phyloP scores from a whole-genome alignment of 1,140 invertebrate genomes.

The Triops longicaudatus region DNA sequence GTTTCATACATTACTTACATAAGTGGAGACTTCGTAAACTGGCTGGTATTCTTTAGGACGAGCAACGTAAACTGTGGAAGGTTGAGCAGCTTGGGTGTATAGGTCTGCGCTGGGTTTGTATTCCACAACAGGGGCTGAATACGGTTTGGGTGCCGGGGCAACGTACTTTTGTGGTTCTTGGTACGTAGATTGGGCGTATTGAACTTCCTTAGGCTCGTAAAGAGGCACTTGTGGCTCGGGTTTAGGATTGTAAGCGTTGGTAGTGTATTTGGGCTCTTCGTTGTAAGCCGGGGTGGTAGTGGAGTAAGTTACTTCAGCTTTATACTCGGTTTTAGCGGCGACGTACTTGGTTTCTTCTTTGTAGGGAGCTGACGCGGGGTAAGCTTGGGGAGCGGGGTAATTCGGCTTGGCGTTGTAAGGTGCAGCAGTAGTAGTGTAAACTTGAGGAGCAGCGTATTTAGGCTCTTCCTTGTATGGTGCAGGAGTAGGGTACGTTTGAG shows the following conservation, averaged over 20 bases:
- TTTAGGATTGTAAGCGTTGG: too few species aligned
- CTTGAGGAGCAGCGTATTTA: not conserved
- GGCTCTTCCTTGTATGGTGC: too few species aligned
- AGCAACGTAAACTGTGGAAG: not conserved
- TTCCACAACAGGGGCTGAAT: not conserved
- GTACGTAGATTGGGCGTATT: too few species aligned
- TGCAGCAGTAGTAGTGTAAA: not conserved
- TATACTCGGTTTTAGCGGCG: not conserved
- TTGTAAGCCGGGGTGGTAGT: constrained; percentile 5
- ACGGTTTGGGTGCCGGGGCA: not conserved
- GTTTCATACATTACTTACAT: not conserved
- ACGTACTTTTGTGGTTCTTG: too few species aligned
- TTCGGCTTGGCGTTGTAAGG: not conserved
- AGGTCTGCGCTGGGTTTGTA: not conserved
- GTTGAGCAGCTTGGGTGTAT: not conserved
- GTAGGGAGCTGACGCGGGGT: not conserved
- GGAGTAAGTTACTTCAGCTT: not conserved
- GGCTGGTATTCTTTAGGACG: not conserved
- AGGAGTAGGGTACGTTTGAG: too few species aligned
- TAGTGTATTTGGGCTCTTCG: not conserved
- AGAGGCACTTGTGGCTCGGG: too few species aligned
- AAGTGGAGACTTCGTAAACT: not conserved
- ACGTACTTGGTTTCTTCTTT: not conserved
- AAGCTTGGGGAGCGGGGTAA: constrained; percentile 4
- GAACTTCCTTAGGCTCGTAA: too few species aligned